Conservation (phyloP, 2,888 invertebrate genomes). For the Tiliacea citrago region DNA sequence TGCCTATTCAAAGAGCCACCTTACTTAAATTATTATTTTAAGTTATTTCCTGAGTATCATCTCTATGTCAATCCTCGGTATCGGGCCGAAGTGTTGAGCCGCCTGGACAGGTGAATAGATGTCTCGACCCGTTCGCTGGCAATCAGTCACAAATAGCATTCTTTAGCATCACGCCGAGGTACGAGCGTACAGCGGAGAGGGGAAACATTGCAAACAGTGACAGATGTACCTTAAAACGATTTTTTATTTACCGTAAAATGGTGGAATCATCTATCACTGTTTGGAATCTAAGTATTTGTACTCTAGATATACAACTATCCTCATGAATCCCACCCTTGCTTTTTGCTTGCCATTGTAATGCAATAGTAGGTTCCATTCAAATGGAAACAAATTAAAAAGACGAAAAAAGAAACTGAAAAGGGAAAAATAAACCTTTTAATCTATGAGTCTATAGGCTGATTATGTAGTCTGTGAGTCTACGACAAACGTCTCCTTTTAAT, state of each 20-base stretch:
- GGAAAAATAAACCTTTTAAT: neutral
- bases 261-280: neutral
- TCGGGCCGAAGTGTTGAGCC: slow-evolving; percentile 75
- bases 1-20: neutral
- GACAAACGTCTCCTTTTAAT: neutral
- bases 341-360: neutral
- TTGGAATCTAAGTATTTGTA: neutral
- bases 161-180: slow-evolving; percentile 39
- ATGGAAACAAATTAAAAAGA: neutral
- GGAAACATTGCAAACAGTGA: neutral
- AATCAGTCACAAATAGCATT: slow-evolving; percentile 79
- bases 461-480: too few relatives aligned
- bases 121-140: slow-evolving; percentile 77
- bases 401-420: neutral
- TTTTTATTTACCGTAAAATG: neutral
- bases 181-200: slow-evolving; percentile 47
- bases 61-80: slow-evolving; percentile 51
- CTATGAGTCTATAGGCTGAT: too few relatives aligned
- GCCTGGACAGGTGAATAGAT: slow-evolving; percentile 86
- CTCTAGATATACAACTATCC: neutral
- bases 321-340: neutral
- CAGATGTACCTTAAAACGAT: neutral
- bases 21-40: neutral
- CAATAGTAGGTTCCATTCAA: neutral
- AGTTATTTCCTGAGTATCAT: slow-evolving; percentile 18